Base-by-base conservation (phyloP, 2,888 invertebrate genomes). In the Temnothorax rugatulus region DNA sequence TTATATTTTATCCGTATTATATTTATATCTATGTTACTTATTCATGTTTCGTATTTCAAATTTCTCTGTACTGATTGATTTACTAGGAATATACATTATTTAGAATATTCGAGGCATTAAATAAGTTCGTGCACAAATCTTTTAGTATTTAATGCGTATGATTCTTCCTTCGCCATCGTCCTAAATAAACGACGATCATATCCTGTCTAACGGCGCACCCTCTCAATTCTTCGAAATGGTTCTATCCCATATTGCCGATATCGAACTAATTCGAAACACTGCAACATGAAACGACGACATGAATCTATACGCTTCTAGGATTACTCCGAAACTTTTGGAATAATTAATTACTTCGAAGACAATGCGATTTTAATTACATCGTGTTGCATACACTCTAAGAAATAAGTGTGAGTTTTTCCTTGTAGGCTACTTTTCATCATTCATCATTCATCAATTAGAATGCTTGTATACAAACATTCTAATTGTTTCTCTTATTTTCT, bases 131-230 rank as follows among this genome's bases (percentile, higher is more conserved):
- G 18, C 38, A 13, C 34, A 52, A 68, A 44, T 54, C 66, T 54
- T 13, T 29, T 44, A 44, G n/a, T 57, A 54, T 88, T 79, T 75
- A 54, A 71, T 44, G n/a, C 61, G 64, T 74, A 82, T 66, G 87
- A 86, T 87, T 86, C 69, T 75, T 74, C 81, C 61, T 87, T 83
- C 47, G 83, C 63, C 79, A 82, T 87, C 76, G 64, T 69, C 73
- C 76, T 77, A 85, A 87, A 91, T 84, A 88, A 90, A 87, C 64
- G 71, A 87, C 66, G 73, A 63, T 76, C 34, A 34, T 34, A 34
- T 34, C 5, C 4, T 79, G 82, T 73, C 84, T 86, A 89, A 83
- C 74, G 87, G 64, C 87, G 44, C 89, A 73, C 89, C 89, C 88
- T 76, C 7, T 11, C 84, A 50, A 87, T 89, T 86, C 88, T 61